Evolutionary conservation across 1,140 invertebrate species (phyloP), one percentile per base, ranked within the genome.

Genomic region (Protaetia brevitarsis): DNA sequence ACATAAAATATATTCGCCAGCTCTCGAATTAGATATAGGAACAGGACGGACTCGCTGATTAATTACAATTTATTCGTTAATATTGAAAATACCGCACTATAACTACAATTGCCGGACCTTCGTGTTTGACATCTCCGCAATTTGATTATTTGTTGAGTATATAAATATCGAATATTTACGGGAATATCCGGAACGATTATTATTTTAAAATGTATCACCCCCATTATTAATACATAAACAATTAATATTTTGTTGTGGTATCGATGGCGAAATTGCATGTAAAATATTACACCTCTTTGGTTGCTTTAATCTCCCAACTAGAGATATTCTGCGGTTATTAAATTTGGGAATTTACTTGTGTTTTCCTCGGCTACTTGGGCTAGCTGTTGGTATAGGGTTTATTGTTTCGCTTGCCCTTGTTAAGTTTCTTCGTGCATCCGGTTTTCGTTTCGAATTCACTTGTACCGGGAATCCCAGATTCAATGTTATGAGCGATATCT

Each of bases 101-200:
- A n/a, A n/a, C n/a, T 58, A 58, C 56, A 58, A 58, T 58, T 58
- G 29, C 56, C 56, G 56, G 56, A n/a, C n/a, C 26, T 58, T 58
- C 26, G 29, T 27, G 56, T 58, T 58, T 30, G 56, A 58, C 56
- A 58, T 58, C 56, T 58, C 29, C n/a, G 41, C 16, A 58, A 58
- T 58, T 58, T 58, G 26, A 58, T 58, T 58, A 13, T 58, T 58
- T 28, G 56, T 58, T 58, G 56, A 58, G 56, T 58, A 13, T 58
- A 58, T 58, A 58, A 58, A 58, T 58, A 58, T 58, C 16, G 56
- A 28, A 58, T 58, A 58, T 58, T 58, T 58, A 58, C 29, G 23
- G 11, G 26, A 28, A 58, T 11, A 30, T 58, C 23, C 56, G 41
- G 13, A 11, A 28, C 26, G 56, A 27, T 58, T 58, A 58, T 58